A percentile compares a stretch with the other conserved stretches of the same genome.
These are phyloP conservation scores for Ceraclea dissimilis DNA, from an alignment of 2,888 invertebrate genomes.

Conservation along the genomic window DNA sequence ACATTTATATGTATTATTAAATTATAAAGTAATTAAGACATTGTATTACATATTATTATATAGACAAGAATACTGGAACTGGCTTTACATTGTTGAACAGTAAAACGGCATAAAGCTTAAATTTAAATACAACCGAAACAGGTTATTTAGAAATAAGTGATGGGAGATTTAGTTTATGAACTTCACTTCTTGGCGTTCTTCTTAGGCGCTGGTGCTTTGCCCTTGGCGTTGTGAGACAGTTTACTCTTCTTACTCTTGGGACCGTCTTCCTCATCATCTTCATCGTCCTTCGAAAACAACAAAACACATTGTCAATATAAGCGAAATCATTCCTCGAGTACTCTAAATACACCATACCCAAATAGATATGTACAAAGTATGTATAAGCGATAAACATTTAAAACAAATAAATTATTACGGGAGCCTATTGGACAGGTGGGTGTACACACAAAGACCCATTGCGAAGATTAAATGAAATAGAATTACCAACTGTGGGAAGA, in stretches of 20 bases:
- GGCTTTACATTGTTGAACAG: constrained; percentile 13
- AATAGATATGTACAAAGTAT: no score
- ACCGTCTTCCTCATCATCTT: constrained; percentile 69
- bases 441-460: no score
- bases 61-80: constrained; percentile 2
- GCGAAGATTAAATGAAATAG: no score
- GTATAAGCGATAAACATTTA: no score
- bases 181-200: constrained; percentile 54
- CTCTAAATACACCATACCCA: background rate
- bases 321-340: background rate
- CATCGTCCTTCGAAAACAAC: constrained; percentile 43
- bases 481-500: no score
- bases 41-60: no score
- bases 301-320: background rate
- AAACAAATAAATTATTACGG: no score
- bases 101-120: constrained; percentile 25
- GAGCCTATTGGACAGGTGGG: no score
- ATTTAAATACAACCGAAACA: constrained; percentile 23
- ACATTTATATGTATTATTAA: no score
- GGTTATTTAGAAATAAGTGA: constrained; percentile 11
- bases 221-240: constrained; percentile 62
- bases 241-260: constrained; percentile 75
- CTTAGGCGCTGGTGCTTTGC: constrained; percentile 61
- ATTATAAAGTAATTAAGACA: no score
- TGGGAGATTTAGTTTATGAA: constrained; percentile 1